Conservation (phyloP, 2,113 vertebrate genomes). For the Alethe castanea region DNA sequence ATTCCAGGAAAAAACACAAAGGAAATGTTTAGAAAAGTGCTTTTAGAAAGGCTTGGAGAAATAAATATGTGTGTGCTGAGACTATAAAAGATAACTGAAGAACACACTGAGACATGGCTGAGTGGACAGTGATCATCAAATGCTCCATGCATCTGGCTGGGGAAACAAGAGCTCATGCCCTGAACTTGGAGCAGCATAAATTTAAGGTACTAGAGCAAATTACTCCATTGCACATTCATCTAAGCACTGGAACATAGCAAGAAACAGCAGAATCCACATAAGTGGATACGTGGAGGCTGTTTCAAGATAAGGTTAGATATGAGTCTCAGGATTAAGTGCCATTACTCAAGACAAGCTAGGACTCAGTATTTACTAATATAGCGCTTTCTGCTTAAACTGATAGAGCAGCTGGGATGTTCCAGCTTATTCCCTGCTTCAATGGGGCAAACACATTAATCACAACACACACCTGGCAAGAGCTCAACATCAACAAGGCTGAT, state of each 20-base stretch:
- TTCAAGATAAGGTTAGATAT: neutral
- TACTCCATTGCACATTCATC: neutral
- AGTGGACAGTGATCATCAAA: neutral
- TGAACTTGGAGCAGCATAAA: neutral
- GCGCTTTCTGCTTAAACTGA: neutral
- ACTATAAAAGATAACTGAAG: neutral
- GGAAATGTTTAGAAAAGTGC: neutral
- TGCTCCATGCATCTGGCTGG: fast-evolving
- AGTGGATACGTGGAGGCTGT: neutral
- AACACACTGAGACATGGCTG: neutral
- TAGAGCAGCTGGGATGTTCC: neutral
- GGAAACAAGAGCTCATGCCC: neutral
- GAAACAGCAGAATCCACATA: neutral
- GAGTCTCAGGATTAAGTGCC: neutral
- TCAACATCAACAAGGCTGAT: neutral
- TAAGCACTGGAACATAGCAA: neutral
- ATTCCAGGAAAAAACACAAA: neutral
- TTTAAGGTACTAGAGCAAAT: neutral
- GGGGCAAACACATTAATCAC: neutral
- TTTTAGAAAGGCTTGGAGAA: neutral
- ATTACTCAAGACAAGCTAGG: neutral
- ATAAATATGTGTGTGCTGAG: neutral
- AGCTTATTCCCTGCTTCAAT: neutral
- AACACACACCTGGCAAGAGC: neutral
- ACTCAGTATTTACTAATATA: neutral